phyloP scores from a whole-genome alignment of 2,888 invertebrate species.

The Lasioglossum lativentre region DNA sequence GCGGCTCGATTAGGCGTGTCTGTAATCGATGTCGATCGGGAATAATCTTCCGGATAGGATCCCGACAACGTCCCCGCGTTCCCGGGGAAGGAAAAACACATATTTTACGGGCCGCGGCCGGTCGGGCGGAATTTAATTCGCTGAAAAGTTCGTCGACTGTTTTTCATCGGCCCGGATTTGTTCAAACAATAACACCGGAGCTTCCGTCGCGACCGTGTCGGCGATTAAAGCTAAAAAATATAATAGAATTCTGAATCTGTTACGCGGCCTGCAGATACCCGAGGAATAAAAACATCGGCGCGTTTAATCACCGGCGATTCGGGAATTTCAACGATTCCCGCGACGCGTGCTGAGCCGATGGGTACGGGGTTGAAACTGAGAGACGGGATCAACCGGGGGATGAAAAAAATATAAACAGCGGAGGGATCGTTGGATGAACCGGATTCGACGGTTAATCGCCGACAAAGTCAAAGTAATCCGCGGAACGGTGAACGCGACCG shows the following conservation, averaged over 20 bases:
- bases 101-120: constrained; percentile 42
- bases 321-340: constrained; percentile 26
- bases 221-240: constrained; percentile 23
- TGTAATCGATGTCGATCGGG: constrained; percentile 19
- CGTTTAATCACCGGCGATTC: constrained; percentile 23
- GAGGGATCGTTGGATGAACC: constrained; percentile 31
- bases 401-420: constrained; percentile 15
- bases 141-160: constrained; percentile 41
- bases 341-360: not conserved
- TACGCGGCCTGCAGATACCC: not conserved
- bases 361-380: not conserved
- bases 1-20: constrained; percentile 18
- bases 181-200: constrained; percentile 40
- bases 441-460: constrained; percentile 26
- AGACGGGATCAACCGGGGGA: not conserved
- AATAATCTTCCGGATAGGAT: constrained; percentile 34
- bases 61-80: not conserved
- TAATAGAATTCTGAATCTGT: constrained; percentile 20
- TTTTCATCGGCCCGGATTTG: constrained; percentile 29
- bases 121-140: constrained; percentile 35
- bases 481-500: constrained; percentile 37
- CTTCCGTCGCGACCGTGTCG: constrained; percentile 7
- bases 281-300: constrained; percentile 21
- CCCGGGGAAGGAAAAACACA: constrained; percentile 38
- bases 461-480: constrained; percentile 20